These are phyloP conservation scores for Pangasius mekongensis DNA, from an alignment of 2,797 vertebrate genomes.

Conservation along the genomic window DNA sequence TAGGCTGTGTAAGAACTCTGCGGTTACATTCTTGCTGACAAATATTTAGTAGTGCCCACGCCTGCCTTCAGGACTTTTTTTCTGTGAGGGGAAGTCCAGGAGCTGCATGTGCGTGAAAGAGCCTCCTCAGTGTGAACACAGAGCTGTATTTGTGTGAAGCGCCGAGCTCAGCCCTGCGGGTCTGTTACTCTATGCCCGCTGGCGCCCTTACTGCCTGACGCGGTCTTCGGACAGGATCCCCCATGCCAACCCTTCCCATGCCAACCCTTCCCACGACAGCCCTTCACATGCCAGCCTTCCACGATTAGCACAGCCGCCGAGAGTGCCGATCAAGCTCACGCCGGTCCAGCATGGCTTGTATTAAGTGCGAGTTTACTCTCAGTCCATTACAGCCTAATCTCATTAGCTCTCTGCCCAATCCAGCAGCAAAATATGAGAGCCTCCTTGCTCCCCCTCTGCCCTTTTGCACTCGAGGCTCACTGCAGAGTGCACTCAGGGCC, in stretches of 20 bases:
- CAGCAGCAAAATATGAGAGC: slow-evolving; percentile 29
- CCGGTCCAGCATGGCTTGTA: slow-evolving; percentile 35
- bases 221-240: background rate
- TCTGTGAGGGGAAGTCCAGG: slow-evolving; percentile 38
- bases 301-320: background rate
- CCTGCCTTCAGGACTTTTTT: slow-evolving; percentile 56
- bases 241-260: slow-evolving; percentile 2
- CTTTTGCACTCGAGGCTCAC: slow-evolving; percentile 30
- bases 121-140: slow-evolving; percentile 40
- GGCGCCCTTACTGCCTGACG: slow-evolving; percentile 10
- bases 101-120: slow-evolving; percentile 39
- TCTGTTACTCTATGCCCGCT: slow-evolving; percentile 18
- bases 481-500: slow-evolving; percentile 27
- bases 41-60: slow-evolving; percentile 38
- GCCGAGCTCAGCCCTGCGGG: background rate
- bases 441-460: slow-evolving; percentile 28
- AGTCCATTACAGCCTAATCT: slow-evolving; percentile 59
- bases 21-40: slow-evolving; percentile 34
- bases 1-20: slow-evolving; percentile 2
- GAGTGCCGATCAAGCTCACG: background rate
- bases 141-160: slow-evolving; percentile 37
- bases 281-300: slow-evolving; percentile 4
- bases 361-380: slow-evolving; percentile 56
- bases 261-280: slow-evolving; percentile 7
- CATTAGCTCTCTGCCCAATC: slow-evolving; percentile 46